A percentile compares a stretch with the other conserved stretches of the same genome.
These are phyloP conservation scores for Caenorhabditis elegans DNA, from an alignment of 1,140 invertebrate genomes.

Conservation along the genomic window WBcel235 BX284604.4:10592001-10592500, in stretches of 20 bases:
- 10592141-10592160: not conserved
- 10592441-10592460: not conserved
- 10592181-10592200: not conserved
- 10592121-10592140: conserved; percentile 22
- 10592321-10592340: not conserved
- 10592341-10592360: not conserved
- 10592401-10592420: not conserved
- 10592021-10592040: conserved; percentile 4
- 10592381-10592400: not conserved
- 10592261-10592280: not conserved
- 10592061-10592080: not conserved
- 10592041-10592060: not conserved
- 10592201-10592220: conserved; percentile 5
- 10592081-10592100: not conserved
- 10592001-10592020: conserved; percentile 20
- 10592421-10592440: not conserved
- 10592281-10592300: not conserved
- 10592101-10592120: not conserved
- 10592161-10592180: conserved; percentile 7
- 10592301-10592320: not conserved
- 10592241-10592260: not conserved
- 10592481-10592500: conserved; percentile 2
- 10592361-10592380: not conserved
- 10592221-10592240: not conserved
- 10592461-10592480: not conserved